phyloP scores from a whole-genome alignment of 2,797 vertebrate species.

The Sphaeramia orbicularis region DNA sequence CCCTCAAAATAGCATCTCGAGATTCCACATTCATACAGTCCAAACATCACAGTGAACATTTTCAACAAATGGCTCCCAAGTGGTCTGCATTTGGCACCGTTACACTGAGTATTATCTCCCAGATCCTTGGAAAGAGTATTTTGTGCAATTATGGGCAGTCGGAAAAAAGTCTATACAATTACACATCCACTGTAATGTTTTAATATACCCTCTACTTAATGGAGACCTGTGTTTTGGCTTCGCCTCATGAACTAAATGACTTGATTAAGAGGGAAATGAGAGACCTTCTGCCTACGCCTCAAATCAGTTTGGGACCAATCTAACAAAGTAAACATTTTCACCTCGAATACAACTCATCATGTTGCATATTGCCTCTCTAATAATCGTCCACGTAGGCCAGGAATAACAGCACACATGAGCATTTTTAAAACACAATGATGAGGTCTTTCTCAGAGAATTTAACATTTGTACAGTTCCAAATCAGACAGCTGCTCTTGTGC shows the following conservation, averaged over 20 bases:
- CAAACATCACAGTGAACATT: slow-evolving; percentile 51
- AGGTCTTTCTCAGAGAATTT: slow-evolving; percentile 12
- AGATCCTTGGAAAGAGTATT: slow-evolving; percentile 42
- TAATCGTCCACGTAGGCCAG: slow-evolving; percentile 26
- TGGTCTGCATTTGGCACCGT: slow-evolving; percentile 38
- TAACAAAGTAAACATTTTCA: slow-evolving; percentile 57
- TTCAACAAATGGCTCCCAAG: slow-evolving; percentile 53
- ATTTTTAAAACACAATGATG: slow-evolving; percentile 7
- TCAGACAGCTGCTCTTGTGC: slow-evolving; percentile 43
- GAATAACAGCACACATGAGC: not conserved
- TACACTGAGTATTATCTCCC: slow-evolving; percentile 56
- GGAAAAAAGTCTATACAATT: slow-evolving; percentile 48
- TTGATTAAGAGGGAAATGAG: slow-evolving; percentile 71
- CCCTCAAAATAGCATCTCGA: slow-evolving; percentile 32
- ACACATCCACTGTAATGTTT: slow-evolving; percentile 40
- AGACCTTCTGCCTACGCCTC: slow-evolving; percentile 43
- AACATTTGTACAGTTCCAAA: slow-evolving; percentile 33
- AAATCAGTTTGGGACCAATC: slow-evolving; percentile 48
- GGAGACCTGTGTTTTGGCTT: slow-evolving; percentile 55
- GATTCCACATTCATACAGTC: slow-evolving; percentile 41
- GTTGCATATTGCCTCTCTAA: slow-evolving; percentile 19
- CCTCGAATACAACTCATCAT: slow-evolving; percentile 29
- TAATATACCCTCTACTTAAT: slow-evolving; percentile 55
- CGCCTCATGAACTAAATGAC: slow-evolving; percentile 46
- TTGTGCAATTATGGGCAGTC: slow-evolving; percentile 43